Conservation (phyloP, 2,113 vertebrate genomes). For the Spizaetus ornatus region DNA sequence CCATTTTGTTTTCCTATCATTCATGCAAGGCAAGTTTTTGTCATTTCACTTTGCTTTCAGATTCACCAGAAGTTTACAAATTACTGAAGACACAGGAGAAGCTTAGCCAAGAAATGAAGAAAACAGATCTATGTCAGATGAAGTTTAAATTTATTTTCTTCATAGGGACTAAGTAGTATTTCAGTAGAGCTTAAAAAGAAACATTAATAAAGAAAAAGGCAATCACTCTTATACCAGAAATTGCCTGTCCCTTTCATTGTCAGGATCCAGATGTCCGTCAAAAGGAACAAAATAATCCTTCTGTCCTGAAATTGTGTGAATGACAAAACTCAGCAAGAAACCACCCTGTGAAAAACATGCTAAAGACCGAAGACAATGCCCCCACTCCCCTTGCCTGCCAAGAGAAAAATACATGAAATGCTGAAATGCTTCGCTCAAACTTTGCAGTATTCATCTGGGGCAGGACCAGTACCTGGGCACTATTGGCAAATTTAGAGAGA, state of each 20-base stretch:
- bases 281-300: not conserved
- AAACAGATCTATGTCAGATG: not conserved
- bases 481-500: not conserved
- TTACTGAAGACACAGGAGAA: not conserved
- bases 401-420: not conserved
- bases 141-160: slow-evolving; percentile 26
- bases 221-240: not conserved
- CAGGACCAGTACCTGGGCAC: not conserved
- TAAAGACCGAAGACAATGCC: not conserved
- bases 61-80: slow-evolving; percentile 56
- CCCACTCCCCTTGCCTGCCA: rapidly evolving
- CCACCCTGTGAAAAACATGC: not conserved
- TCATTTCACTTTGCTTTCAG: slow-evolving; percentile 32
- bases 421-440: not conserved
- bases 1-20: not conserved
- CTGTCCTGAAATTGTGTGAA: not conserved
- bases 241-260: not conserved
- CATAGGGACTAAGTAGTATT: not conserved
- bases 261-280: not conserved
- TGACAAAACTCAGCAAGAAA: not conserved
- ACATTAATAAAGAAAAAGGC: not conserved
- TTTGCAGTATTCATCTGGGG: not conserved
- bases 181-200: not conserved
- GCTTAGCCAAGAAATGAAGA: not conserved
- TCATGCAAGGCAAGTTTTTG: slow-evolving; percentile 25